A percentile compares a stretch with the other conserved stretches of the same genome.
These are phyloP conservation scores for Xestia xanthographa DNA, from an alignment of 2,888 invertebrate species.

Conservation along the genomic window DNA sequence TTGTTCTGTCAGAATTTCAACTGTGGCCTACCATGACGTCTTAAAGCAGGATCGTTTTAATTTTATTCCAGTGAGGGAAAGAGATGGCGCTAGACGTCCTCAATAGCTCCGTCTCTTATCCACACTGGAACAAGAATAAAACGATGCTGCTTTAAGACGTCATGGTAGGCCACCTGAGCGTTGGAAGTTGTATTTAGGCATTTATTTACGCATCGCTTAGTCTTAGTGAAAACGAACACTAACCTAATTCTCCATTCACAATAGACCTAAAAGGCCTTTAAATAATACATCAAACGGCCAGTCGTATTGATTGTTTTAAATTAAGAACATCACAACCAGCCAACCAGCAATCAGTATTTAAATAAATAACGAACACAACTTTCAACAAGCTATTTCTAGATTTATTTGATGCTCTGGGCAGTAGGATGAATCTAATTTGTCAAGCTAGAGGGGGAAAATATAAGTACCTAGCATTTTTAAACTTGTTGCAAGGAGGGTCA, in stretches of 20 bases:
- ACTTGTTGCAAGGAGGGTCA: not conserved
- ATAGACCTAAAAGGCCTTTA: conserved; percentile 4
- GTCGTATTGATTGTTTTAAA: conserved; percentile 62
- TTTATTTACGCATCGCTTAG: not conserved
- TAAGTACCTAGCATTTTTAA: conserved; percentile 20
- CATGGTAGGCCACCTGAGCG: no score
- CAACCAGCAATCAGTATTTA: conserved; percentile 13
- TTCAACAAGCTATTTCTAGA: conserved; percentile 1
- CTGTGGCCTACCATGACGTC: no score
- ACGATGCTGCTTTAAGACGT: no score
- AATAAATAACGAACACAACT: conserved; percentile 38
- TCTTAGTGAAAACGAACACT: not conserved
- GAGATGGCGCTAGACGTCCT: no score
- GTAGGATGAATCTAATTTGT: conserved; percentile 29
- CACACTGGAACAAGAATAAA: no score
- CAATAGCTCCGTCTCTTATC: no score
- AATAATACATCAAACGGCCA: conserved; percentile 36
- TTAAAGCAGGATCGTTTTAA: no score
- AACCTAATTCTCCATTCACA: conserved; percentile 8
- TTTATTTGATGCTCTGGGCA: conserved; percentile 6
- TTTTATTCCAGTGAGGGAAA: no score
- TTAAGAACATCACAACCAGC: conserved; percentile 23
- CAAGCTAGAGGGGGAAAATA: not conserved
- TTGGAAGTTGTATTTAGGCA: no score
- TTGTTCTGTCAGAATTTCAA: no score